These are phyloP conservation scores for Opisthograptis luteolata DNA, from an alignment of 2,888 invertebrate species.

Conservation along the genomic window DNA sequence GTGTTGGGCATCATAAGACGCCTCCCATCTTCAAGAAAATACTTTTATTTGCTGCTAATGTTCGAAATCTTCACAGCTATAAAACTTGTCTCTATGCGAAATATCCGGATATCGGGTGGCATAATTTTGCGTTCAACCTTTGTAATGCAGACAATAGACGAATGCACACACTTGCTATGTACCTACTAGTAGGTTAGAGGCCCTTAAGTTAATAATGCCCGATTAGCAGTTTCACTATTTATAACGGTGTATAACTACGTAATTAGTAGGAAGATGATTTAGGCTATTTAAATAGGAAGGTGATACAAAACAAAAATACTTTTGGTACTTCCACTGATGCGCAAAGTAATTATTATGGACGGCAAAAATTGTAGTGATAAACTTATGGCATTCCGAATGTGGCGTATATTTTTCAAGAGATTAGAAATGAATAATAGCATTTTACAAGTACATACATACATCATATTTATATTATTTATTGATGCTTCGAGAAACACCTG, in stretches of 20 bases:
- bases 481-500: background rate
- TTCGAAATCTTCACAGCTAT: background rate
- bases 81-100: background rate
- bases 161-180: constrained; percentile 1
- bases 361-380: constrained; percentile 53
- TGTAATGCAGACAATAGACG: constrained; percentile 10
- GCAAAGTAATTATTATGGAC: constrained; percentile 80
- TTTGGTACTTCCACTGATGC: constrained; percentile 52
- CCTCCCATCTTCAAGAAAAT: constrained; percentile 1
- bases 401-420: constrained; percentile 24
- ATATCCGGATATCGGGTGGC: background rate
- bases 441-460: constrained; percentile 9
- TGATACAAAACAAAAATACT: constrained; percentile 55
- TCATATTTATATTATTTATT: background rate
- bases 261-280: constrained; percentile 17
- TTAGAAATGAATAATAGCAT: constrained; percentile 40
- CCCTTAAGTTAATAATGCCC: constrained; percentile 66
- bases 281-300: constrained; percentile 46
- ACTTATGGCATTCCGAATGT: constrained; percentile 33
- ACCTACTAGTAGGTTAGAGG: background rate
- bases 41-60: background rate
- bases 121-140: background rate
- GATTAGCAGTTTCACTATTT: constrained; percentile 53
- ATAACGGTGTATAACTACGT: constrained; percentile 38
- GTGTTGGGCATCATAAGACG: too few relatives aligned